These are phyloP conservation scores for Palythoa grandiflora DNA, from an alignment of 92 coral and sea anemone genomes.

Conservation along the genomic window DNA sequence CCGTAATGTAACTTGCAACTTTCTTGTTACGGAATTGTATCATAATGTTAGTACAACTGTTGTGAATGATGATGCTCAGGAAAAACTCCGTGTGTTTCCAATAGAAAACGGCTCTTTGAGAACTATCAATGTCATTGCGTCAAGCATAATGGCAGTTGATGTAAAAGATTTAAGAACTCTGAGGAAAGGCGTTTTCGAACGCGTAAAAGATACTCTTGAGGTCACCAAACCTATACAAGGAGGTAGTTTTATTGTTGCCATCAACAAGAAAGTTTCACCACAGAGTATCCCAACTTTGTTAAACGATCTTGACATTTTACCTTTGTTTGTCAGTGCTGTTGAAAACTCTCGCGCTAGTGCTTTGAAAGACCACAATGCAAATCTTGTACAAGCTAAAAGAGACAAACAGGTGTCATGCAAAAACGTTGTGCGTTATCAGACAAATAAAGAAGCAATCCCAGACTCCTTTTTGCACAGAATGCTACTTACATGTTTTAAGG, in stretches of 20 bases:
- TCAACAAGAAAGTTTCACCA: background rate
- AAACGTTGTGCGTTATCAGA: background rate
- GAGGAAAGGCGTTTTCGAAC: background rate
- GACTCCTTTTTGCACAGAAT: background rate
- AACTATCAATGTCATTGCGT: background rate
- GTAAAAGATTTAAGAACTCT: background rate
- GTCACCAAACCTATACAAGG: background rate
- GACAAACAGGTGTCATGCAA: background rate
- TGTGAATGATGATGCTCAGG: background rate
- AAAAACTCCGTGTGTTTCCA: background rate
- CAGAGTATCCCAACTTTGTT: conserved; percentile 14
- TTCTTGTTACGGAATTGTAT: background rate
- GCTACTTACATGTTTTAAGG: background rate
- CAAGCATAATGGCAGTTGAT: background rate
- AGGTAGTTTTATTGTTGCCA: background rate
- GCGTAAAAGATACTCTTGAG: background rate
- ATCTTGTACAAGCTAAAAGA: background rate
- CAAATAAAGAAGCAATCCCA: background rate
- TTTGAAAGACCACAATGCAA: background rate
- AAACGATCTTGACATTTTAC: conserved; percentile 5
- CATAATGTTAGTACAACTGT: background rate
- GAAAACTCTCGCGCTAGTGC: background rate
- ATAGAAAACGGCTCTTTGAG: background rate
- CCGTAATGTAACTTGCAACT: background rate
- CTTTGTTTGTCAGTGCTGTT: background rate